Evolutionary conservation across 2,888 invertebrate species (phyloP).

Genomic region (Perizoma affinitatum): DNA sequence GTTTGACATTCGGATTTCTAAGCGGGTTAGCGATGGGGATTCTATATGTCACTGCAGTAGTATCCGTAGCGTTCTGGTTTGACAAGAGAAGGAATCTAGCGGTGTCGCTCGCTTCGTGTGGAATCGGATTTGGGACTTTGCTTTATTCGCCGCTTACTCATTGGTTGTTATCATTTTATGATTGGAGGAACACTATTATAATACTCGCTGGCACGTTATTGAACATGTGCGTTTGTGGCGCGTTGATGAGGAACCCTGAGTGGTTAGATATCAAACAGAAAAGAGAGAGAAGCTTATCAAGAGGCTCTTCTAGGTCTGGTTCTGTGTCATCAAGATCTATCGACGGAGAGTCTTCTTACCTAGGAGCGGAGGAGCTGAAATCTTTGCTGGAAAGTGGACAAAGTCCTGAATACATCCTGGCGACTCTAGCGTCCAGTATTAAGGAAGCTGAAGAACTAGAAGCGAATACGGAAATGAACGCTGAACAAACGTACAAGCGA

Average conservation of each 20-base stretch:
- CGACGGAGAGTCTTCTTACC: constrained; percentile 77
- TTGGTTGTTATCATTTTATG: constrained; percentile 88
- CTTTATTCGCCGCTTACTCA: constrained; percentile 94
- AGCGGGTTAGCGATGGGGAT: constrained; percentile 93
- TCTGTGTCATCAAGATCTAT: constrained; percentile 79
- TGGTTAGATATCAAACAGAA: constrained; percentile 88
- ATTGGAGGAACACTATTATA: constrained; percentile 92
- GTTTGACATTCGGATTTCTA: constrained; percentile 92
- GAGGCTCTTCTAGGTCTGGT: constrained; percentile 77
- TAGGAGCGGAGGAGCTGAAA: constrained; percentile 86
- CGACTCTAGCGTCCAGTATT: constrained; percentile 84
- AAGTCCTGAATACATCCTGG: constrained; percentile 86
- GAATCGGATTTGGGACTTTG: constrained; percentile 94
- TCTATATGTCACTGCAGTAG: constrained; percentile 94
- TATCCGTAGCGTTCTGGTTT: constrained; percentile 96
- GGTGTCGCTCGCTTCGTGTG: constrained; percentile 93
- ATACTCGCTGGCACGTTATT: constrained; percentile 92
- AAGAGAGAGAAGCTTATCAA: constrained; percentile 71
- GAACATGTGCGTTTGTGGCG: constrained; percentile 93
- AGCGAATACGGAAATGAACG: constrained; percentile 73
- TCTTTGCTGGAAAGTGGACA: constrained; percentile 87
- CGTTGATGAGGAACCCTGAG: constrained; percentile 93
- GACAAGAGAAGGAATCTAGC: constrained; percentile 93
- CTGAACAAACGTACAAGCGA: constrained; percentile 63
- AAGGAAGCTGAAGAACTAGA: constrained; percentile 76